Percentiles rank a stretch among this genome's conserved stretches.
phyloP scores from a whole-genome alignment of 2,113 vertebrate species.

The Bolborhynchus lineola region DNA sequence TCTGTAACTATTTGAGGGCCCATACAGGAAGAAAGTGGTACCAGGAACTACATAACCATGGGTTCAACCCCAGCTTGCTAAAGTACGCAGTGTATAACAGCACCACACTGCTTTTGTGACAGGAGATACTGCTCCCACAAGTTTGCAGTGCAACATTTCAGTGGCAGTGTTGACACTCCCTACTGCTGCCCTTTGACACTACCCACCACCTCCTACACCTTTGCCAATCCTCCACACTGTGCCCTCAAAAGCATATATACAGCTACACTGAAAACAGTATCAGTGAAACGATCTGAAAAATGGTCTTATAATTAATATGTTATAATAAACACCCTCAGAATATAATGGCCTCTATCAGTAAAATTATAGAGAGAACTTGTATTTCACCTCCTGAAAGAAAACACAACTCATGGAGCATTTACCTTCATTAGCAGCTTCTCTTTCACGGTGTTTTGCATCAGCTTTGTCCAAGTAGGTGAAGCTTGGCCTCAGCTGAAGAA shows the following conservation, averaged over 20 bases:
- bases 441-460: conserved; percentile 90
- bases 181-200: not conserved
- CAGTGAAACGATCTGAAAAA: not conserved
- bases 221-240: not conserved
- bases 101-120: not conserved
- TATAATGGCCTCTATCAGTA: not conserved
- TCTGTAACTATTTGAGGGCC: not conserved
- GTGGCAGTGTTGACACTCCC: not conserved
- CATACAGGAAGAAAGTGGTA: not conserved
- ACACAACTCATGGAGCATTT: not conserved
- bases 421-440: conserved; percentile 95
- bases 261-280: not conserved
- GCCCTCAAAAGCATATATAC: not conserved
- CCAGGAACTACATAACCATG: not conserved
- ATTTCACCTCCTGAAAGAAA: not conserved
- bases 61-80: not conserved
- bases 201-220: not conserved
- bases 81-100: not conserved
- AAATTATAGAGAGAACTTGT: not conserved
- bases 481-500: conserved; percentile 95
- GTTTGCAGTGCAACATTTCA: not conserved
- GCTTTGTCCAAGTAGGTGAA: conserved; percentile 97
- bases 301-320: not conserved
- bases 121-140: not conserved
- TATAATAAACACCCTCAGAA: not conserved